Conservation (phyloP, 2,888 invertebrate genomes). For the Drosophila longiperda region DNA sequence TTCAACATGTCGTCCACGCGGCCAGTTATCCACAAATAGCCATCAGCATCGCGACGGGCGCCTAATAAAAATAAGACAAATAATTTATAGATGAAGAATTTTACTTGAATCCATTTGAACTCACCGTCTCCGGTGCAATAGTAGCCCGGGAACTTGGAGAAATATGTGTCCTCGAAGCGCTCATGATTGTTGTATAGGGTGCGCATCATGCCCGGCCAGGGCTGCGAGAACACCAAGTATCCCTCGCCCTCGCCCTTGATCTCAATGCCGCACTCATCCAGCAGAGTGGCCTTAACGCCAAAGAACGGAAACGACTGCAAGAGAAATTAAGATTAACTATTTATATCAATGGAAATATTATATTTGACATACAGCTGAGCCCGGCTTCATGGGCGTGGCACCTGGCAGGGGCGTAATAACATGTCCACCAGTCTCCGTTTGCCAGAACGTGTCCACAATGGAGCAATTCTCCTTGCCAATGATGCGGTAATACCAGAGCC, state of each 20-base stretch:
- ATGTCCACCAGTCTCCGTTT: conserved; percentile 99
- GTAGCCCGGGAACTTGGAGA: conserved; percentile 97
- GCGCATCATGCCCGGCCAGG: conserved; percentile 99
- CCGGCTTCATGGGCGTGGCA: conserved; percentile 98
- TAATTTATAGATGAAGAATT: neutral
- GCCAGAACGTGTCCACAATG: conserved; percentile 99
- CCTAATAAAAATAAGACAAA: conserved; percentile 86
- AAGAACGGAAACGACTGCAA: conserved; percentile 97
- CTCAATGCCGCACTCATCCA: conserved; percentile 94
- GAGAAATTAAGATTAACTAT: neutral
- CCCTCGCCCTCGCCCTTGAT: conserved; percentile 96
- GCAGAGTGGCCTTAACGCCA: conserved; percentile 94
- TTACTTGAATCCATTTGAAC: conserved; percentile 43
- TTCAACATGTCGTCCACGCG: conserved; percentile 99
- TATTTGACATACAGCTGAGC: conserved; percentile 92
- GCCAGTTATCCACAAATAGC: conserved; percentile 98
- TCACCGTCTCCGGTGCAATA: conserved; percentile 99
- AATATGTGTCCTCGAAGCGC: conserved; percentile 96
- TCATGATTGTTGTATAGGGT: conserved; percentile 96
- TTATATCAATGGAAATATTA: neutral
- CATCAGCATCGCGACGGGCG: conserved; percentile 95
- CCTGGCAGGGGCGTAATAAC: conserved; percentile 98
- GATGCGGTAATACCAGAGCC: conserved; percentile 96
- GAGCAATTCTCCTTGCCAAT: conserved; percentile 94
- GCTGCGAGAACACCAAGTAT: conserved; percentile 95